Evolutionary conservation across 2,113 vertebrate species (phyloP), one percentile per base, ranked within the genome.

Genomic region (Gymnogyps californianus): DNA sequence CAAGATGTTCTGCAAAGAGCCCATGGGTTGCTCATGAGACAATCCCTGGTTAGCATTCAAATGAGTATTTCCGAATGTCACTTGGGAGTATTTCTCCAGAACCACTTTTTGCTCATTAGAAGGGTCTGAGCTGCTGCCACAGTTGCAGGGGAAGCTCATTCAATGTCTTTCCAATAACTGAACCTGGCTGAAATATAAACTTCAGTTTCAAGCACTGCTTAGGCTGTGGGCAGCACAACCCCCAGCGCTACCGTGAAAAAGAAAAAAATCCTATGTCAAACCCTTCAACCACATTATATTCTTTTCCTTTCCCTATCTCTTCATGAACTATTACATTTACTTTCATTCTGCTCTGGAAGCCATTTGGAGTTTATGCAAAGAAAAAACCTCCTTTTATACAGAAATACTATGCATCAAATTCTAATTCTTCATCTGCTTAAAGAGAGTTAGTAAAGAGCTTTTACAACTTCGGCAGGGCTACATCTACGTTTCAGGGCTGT

Each of bases 331-430:
- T 34, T 92, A 44, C 22, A 82, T 95, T 96, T 92, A 52, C 34
- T 87, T 92, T 87, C 57, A 49, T 94, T 85, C n/a, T 83, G 80
- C 38, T 88, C 76, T 83, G 67, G 74, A 97, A 93, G 47, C 80
- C 93, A 94, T 96, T 94, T 42, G 38, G 52, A 93, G 29, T 89
- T 74, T 24, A 78, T 52, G 90, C 59, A 96, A 97, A 97, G 69
- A 83, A 87, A 93, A 51, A 40, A 7, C 21, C 20, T 51, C 38
- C 42, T 89, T 95, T 93, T 80, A 85, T 71, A 94, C 94, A 94
- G 61, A 67, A 94, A 83, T 59, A 76, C 15, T 70, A 42, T 26
- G 25, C 40, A 59, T 90, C 86, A 76, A 78, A 66, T 96, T 97
- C 28, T 77, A 93, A 93, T 93, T 97, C 72, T 86, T 96, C 81